A percentile compares a stretch with the other conserved stretches of the same genome.
Conservation (phyloP, 2,888 invertebrate species). For the Melanargia galathea region DNA sequence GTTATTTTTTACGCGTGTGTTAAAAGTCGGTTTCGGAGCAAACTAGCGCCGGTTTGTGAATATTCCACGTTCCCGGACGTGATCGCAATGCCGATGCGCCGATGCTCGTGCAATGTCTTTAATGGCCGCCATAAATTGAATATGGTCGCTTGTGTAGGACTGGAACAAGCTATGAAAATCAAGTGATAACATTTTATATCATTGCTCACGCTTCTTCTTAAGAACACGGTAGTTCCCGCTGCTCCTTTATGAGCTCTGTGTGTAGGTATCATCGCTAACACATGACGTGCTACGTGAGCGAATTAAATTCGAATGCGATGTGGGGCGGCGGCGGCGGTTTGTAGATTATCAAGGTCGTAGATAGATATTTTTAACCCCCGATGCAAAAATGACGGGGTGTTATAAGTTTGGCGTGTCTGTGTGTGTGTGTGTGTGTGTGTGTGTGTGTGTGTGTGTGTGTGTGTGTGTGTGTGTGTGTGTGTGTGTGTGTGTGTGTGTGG, state of each 20-base stretch:
- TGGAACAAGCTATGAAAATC: slow-evolving; percentile 25
- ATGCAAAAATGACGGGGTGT: no score
- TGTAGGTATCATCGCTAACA: no score
- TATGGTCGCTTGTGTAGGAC: slow-evolving; percentile 45
- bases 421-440: no score
- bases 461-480: no score
- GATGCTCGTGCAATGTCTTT: slow-evolving; percentile 65
- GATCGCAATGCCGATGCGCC: slow-evolving; percentile 41
- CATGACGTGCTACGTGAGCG: no score
- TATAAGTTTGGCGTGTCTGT: no score
- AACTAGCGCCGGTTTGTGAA: slow-evolving; percentile 55
- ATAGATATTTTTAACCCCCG: no score
- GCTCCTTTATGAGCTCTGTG: neutral
- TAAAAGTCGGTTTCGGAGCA: slow-evolving; percentile 61
- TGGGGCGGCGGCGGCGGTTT: no score
- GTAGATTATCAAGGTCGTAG: no score
- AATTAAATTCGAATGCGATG: no score
- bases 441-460: no score
- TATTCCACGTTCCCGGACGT: slow-evolving; percentile 57
- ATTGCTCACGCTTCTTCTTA: neutral
- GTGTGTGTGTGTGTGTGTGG: no score
- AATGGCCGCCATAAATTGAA: slow-evolving; percentile 71
- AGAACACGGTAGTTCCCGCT: neutral
- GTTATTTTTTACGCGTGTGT: slow-evolving; percentile 61
- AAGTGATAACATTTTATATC: slow-evolving; percentile 17